Conservation (phyloP, 2,888 invertebrate genomes). For the Dasysyrphus albostriatus region DNA sequence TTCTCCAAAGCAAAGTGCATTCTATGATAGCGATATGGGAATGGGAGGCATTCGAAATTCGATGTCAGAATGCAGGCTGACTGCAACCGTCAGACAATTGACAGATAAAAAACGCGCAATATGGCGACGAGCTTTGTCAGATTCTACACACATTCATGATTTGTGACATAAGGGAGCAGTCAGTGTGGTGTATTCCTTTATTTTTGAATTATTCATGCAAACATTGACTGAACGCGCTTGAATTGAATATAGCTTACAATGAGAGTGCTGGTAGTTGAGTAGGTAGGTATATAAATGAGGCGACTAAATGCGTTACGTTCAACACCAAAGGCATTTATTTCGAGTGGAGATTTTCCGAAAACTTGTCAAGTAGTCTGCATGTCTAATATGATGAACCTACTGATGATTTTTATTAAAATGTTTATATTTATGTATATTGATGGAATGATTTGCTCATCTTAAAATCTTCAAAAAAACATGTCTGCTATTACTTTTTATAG, state of each 20-base stretch:
- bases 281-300: not conserved
- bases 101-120: slow-evolving; percentile 33
- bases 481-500: not conserved
- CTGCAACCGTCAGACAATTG: slow-evolving; percentile 39
- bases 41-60: slow-evolving; percentile 34
- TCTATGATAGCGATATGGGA: slow-evolving; percentile 13
- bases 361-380: not conserved
- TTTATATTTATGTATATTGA: not conserved
- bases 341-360: slow-evolving; percentile 2
- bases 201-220: slow-evolving; percentile 35
- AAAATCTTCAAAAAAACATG: not conserved
- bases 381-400: not conserved
- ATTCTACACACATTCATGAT: slow-evolving; percentile 14
- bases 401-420: slow-evolving; percentile 2
- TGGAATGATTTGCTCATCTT: not conserved
- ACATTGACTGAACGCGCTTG: slow-evolving; percentile 25
- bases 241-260: slow-evolving; percentile 7
- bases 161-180: slow-evolving; percentile 19
- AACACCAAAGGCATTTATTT: slow-evolving; percentile 33
- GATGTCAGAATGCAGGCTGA: slow-evolving; percentile 48
- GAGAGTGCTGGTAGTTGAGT: slow-evolving; percentile 8
- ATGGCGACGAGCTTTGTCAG: slow-evolving; percentile 30
- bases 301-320: slow-evolving; percentile 37
- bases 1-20: slow-evolving; percentile 43
- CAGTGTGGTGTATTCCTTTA: slow-evolving; percentile 8